These are phyloP conservation scores for Eueremaeus valkanovi DNA, from an alignment of 2,888 invertebrate species.

Conservation along the genomic window DNA sequence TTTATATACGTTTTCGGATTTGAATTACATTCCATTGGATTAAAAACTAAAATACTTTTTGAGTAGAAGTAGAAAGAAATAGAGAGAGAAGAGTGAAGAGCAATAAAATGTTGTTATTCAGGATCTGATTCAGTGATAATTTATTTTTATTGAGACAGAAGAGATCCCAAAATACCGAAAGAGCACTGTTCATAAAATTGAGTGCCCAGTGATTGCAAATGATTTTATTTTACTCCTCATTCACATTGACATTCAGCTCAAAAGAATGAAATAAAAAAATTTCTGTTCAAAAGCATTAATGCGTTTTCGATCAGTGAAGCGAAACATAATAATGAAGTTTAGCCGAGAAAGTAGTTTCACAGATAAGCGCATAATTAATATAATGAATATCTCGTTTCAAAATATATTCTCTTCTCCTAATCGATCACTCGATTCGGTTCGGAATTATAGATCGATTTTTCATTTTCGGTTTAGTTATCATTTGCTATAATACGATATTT, in stretches of 20 bases:
- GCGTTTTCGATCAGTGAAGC: constrained; percentile 20
- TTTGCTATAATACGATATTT: constrained; percentile 7
- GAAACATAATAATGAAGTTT: constrained; percentile 30
- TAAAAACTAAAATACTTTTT: constrained; percentile 8
- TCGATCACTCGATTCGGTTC: constrained; percentile 5
- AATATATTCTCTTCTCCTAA: not conserved
- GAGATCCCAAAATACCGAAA: not conserved
- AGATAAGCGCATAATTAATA: constrained; percentile 28
- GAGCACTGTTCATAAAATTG: not conserved
- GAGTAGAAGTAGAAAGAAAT: not conserved
- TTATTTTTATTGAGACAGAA: constrained; percentile 17
- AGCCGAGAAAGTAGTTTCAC: constrained; percentile 9
- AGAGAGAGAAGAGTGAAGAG: not conserved
- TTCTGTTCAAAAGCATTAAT: constrained; percentile 21
- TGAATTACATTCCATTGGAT: constrained; percentile 12
- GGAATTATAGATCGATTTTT: constrained; percentile 27
- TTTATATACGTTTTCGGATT: not conserved
- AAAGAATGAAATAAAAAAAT: not conserved
- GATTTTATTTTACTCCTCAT: constrained; percentile 16
- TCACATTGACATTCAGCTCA: constrained; percentile 10
- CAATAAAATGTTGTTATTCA: constrained; percentile 24
- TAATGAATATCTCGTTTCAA: constrained; percentile 24
- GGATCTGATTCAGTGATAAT: constrained; percentile 19
- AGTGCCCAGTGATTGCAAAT: not conserved
- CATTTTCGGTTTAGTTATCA: not conserved